Base-by-base conservation (phyloP, 2,888 invertebrate species). In the Pammene aurita region DNA sequence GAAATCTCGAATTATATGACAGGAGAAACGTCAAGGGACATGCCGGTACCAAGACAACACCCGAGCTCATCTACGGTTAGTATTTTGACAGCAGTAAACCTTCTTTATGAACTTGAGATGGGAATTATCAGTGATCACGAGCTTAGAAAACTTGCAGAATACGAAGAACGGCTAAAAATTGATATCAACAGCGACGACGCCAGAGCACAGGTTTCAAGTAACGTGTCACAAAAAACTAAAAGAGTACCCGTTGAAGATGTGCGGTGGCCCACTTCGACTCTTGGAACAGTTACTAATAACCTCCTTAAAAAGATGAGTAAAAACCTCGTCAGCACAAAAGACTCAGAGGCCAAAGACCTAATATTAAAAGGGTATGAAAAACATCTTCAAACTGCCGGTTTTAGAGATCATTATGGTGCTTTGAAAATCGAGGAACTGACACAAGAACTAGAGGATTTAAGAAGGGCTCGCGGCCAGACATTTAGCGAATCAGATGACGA, bases 41-140 rank as follows among this genome's bases (percentile, higher is more conserved):
- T 18, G 0, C 26, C 11, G 18, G 26, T 26, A 26, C 13, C 11
- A 13, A 52, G 7, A 11, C 16, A 18, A 38, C 18, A 9, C 13
- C 18, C 18, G 18, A 57, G 42, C 14, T 42, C 18, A 0, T 42
- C 26, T 2, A 13, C 5, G 26, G 26, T 57, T 57, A 42, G 57
- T n/a, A 42, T 42, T 7, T 57, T 57, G 18, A 18, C 42, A 7
- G 57, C 57, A 5, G 57, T 38, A 42, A 57, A 57, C 42, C 18
- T 57, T 42, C 9, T 57, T 14, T 57, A 41, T 42, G 57, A 57
- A 38, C 42, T 57, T 10, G 57, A 57, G 42, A n/a, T 57, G 57
- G 57, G 57, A 11, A 41, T 57, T n/a, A 42, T n/a, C 26, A 42
- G 42, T 42, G 42, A 26, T n/a, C 11, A n/a, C 10, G 57, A 57